Conservation (phyloP, 1,140 invertebrate genomes). For the Diuraphis noxia region DNA sequence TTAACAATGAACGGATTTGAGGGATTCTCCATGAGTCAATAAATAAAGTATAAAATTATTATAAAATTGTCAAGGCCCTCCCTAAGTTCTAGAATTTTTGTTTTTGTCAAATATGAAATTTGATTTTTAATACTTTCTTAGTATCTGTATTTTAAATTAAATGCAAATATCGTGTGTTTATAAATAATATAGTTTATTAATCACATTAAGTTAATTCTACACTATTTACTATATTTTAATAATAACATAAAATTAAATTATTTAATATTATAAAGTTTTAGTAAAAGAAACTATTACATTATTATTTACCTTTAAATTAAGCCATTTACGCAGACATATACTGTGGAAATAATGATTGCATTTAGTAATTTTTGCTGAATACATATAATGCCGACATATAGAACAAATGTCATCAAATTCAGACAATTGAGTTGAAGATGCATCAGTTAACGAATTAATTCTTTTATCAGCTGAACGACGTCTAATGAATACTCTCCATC, state of each 20-base stretch:
- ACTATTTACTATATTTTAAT: neutral
- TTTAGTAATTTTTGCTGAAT: constrained; percentile 86
- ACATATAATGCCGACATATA: constrained; percentile 93
- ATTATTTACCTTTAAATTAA: constrained; percentile 73
- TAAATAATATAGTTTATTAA: neutral
- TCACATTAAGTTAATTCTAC: neutral
- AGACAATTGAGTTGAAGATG: constrained; percentile 74
- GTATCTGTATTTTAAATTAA: neutral
- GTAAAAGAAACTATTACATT: neutral
- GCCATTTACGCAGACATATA: constrained; percentile 91
- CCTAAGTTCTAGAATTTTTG: too few relatives aligned
- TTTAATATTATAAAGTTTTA: neutral
- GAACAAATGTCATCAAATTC: constrained; percentile 89
- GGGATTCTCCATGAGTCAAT: too few relatives aligned
- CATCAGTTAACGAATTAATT: constrained; percentile 85
- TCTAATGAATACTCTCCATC: constrained; percentile 92
- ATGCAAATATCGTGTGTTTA: neutral
- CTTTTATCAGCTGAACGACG: constrained; percentile 88
- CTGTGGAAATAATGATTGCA: constrained; percentile 95
- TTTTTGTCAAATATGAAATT: neutral
- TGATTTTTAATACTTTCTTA: neutral
- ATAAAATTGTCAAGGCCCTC: too few relatives aligned
- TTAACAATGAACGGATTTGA: too few relatives aligned
- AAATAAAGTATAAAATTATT: too few relatives aligned
- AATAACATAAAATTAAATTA: neutral